Conservation (phyloP, 2,797 vertebrate genomes). For the Sitta carolinensis region DNA sequence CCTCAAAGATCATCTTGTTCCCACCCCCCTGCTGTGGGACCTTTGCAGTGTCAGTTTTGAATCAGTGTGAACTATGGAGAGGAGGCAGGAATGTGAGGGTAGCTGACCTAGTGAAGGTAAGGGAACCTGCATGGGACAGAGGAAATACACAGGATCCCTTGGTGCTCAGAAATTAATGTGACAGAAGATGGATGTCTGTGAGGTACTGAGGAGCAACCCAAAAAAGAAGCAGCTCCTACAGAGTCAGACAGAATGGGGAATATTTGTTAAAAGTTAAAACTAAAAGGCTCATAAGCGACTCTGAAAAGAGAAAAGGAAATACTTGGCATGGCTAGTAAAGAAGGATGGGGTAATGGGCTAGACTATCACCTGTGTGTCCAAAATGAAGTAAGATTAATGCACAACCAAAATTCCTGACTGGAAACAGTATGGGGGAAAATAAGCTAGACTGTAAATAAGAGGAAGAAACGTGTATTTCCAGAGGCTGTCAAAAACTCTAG, state of each 20-base stretch:
- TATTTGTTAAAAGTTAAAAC: background rate
- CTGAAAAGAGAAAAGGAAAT: background rate
- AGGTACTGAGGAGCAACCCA: background rate
- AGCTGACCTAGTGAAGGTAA: background rate
- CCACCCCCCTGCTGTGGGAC: background rate
- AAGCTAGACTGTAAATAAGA: constrained; percentile 16
- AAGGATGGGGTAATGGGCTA: background rate
- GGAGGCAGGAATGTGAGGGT: background rate
- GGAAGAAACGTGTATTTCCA: constrained; percentile 22
- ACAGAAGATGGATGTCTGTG: background rate
- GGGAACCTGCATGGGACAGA: background rate
- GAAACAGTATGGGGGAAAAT: background rate
- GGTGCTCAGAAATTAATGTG: background rate
- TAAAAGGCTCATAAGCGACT: background rate
- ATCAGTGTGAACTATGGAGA: background rate
- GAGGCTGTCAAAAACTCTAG: constrained; percentile 23
- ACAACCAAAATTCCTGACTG: background rate
- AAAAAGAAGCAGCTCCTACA: background rate
- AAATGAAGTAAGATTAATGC: background rate
- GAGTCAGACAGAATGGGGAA: background rate
- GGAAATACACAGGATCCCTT: background rate
- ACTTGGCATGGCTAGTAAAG: background rate
- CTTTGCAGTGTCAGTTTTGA: background rate
- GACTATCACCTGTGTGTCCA: background rate
- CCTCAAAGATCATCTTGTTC: background rate